Evolutionary conservation across 1,140 invertebrate species (phyloP), one percentile per base, ranked within the genome.

Genomic region (Littorina saxatilis): DNA sequence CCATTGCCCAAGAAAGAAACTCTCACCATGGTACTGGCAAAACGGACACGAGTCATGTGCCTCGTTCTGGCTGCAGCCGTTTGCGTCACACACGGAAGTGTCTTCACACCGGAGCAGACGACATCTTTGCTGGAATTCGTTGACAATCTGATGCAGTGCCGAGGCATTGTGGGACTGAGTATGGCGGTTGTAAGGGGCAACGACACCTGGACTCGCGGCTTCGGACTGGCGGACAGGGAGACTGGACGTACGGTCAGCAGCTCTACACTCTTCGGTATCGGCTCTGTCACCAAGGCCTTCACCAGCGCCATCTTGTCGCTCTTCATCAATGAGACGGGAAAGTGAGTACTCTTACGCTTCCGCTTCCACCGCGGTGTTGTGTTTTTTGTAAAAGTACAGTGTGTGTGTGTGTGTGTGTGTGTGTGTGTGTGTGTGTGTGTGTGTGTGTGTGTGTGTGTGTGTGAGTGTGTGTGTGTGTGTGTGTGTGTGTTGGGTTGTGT

Each of bases 141-240:
- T 0, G 58, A 78, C 23, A 40, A 27, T 29, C 39, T 61, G 0
- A 79, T 79, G 55, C 11, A 39, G 27, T 83, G 82, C 20, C 35
- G 52, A 35, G 32, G 78, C 1, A 40, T 82, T 17, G 80, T 81
- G 1, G 86, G 86, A 7, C 37, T 87, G 32, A 84, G 81, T 0
- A n/a, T 87, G 35, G 76, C 84, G 32, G 84, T 85, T 27, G 82
- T 87, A 13, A 87, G 83, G 72, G 81, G 84, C 5, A 75, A 77
- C 35, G 76, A 84, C 29, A 82, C 81, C 3, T 85, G 84, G 82
- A 84, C 79, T 1, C 52, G 58, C 3, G 84, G 84, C 0, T 87
- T 83, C 37, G 84, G 84, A 1, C 23, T 79, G 50, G 76, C 82
- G 32, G 79, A 84, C 50, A 40, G 75, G 32, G 63, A 63, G 9